Conservation (phyloP, 2,888 invertebrate species). For the Drosophila cognata region DNA sequence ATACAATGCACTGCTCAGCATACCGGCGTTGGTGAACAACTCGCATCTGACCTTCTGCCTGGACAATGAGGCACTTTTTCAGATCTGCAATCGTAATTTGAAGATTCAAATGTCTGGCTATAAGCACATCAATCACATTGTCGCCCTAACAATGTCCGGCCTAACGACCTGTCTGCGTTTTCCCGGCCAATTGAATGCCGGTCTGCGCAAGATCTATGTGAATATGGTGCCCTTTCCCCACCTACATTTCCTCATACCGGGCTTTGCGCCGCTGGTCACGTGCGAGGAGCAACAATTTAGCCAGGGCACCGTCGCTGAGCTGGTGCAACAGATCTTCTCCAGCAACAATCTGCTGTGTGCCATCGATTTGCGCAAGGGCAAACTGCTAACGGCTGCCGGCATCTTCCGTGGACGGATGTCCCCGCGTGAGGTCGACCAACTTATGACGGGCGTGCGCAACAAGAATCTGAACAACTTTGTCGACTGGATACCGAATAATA, state of each 20-base stretch:
- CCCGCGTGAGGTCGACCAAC: conserved; percentile 81
- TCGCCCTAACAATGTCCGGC: conserved; percentile 86
- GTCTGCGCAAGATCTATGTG: conserved; percentile 92
- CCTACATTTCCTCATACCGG: conserved; percentile 94
- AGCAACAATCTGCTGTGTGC: conserved; percentile 93
- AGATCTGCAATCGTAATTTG: conserved; percentile 79
- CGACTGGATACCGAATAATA: conserved; percentile 94
- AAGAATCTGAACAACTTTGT: conserved; percentile 91
- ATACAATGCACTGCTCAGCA: conserved; percentile 80
- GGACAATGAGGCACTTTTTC: conserved; percentile 83
- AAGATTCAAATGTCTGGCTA: conserved; percentile 73
- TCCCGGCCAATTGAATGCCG: conserved; percentile 96
- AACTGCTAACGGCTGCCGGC: conserved; percentile 92
- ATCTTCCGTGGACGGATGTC: conserved; percentile 86
- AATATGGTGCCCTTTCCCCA: conserved; percentile 97
- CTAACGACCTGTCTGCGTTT: conserved; percentile 92
- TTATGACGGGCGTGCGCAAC: conserved; percentile 90
- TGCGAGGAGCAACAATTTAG: conserved; percentile 72
- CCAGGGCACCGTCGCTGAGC: conserved; percentile 88
- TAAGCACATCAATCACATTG: conserved; percentile 82
- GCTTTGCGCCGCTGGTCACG: conserved; percentile 88
- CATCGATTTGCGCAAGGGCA: conserved; percentile 91
- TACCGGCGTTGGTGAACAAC: conserved; percentile 75
- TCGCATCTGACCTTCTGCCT: conserved; percentile 81
- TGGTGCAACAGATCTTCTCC: conserved; percentile 90